Base-by-base conservation (phyloP, 2,113 vertebrate species). In the Leptodactylus fuscus region DNA sequence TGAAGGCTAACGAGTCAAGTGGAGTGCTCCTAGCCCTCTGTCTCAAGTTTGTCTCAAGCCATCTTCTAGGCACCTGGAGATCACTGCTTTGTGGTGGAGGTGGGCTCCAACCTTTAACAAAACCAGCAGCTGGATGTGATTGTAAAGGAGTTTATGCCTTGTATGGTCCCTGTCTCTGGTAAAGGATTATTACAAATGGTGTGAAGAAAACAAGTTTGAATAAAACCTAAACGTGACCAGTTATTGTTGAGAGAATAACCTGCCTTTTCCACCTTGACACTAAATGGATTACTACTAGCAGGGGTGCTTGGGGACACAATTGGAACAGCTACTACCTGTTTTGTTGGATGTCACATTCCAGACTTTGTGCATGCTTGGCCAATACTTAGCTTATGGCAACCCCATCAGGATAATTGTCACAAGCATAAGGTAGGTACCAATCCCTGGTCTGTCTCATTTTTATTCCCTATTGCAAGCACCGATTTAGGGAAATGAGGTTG, bases 281-380 rank as follows among this genome's bases (percentile, higher is more conserved):
- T 70, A 49, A 79, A 79, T 41, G 83, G 60, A 70, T 69, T 81
- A 73, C 55, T 62, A 81, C 55, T 73, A 71, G 74, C 49, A 55
- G 83, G 73, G 58, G n/a, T 34, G 70, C 70, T 83, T 48, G 83
- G 74, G 29, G 29, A 77, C 74, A 10, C 46, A 53, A 79, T 70
- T 78, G 65, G 29, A 85, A 29, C 15, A 73, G 32, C 77, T 55
- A 38, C 32, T 69, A 69, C 65, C 24, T 71, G 46, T 15, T 49
- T 65, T 83, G 60, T 80, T 85, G 75, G 83, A 80, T 85, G 76
- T 80, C 38, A 80, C 48, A 70, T 46, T 24, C 15, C 15, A 58
- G 46, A 71, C 75, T 85, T 85, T 48, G 12, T 85, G 29, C 51
- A 32, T 69, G 75, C 83, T 62, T 46, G 71, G 41, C 41, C 38